Evolutionary conservation across 2,888 invertebrate genomes (phyloP).

Genomic region (Acronicta alni): DNA sequence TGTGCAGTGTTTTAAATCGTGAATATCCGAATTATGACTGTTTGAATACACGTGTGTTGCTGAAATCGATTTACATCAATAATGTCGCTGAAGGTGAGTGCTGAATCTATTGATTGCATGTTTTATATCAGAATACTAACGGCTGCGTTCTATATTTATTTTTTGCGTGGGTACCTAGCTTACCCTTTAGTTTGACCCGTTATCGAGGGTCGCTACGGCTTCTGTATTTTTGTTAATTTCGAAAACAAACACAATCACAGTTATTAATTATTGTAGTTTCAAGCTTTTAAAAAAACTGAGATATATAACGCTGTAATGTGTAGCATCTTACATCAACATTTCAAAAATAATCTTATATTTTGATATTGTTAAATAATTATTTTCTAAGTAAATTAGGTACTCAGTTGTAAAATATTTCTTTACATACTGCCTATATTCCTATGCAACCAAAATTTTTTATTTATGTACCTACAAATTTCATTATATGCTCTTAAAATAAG

Average conservation of each 20-base stretch:
- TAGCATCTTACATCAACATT: no score
- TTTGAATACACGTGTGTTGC: slow-evolving; percentile 65
- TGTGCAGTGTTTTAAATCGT: slow-evolving; percentile 58
- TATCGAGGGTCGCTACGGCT: slow-evolving; percentile 24
- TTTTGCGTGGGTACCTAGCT: slow-evolving; percentile 54
- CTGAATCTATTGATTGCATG: slow-evolving; percentile 40
- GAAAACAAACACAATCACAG: no score
- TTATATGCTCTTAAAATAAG: no score
- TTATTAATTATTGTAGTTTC: background rate
- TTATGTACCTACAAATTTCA: no score
- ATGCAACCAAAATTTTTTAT: no score
- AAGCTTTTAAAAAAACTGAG: no score
- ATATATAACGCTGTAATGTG: no score
- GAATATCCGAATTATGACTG: slow-evolving; percentile 72
- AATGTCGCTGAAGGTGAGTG: slow-evolving; percentile 82
- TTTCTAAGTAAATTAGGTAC: no score
- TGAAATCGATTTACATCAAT: slow-evolving; percentile 69
- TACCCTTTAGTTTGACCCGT: slow-evolving; percentile 35
- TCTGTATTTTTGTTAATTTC: slow-evolving; percentile 11
- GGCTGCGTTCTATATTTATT: slow-evolving; percentile 34
- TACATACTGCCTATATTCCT: no score
- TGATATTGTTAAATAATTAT: no score
- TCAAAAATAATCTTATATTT: no score
- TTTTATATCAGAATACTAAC: slow-evolving; percentile 12
- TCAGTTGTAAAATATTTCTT: no score